These are phyloP conservation scores for Stenurella melanura DNA, from an alignment of 2,888 invertebrate species.

Conservation along the genomic window DNA sequence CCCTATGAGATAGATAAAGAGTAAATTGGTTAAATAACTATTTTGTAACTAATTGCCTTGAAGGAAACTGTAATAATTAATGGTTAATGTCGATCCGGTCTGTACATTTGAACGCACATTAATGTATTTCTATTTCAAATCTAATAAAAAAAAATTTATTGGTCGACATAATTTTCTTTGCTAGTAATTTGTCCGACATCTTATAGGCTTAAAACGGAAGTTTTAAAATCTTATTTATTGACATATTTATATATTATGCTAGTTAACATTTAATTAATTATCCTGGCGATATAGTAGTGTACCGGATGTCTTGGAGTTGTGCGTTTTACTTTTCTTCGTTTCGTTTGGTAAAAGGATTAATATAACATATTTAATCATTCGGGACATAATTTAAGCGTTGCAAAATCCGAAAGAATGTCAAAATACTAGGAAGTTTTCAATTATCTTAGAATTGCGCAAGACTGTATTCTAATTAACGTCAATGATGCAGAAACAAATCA, in stretches of 20 bases:
- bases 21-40: neutral
- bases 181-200: conserved; percentile 15
- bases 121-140: neutral
- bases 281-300: conserved; percentile 12
- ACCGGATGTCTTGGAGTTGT: conserved; percentile 33
- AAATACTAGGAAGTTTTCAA: conserved; percentile 24
- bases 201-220: conserved; percentile 22
- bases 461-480: neutral
- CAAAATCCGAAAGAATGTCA: conserved; percentile 3
- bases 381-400: neutral
- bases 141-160: neutral
- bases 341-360: neutral
- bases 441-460: neutral
- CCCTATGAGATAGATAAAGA: too few relatives aligned
- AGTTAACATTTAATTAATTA: conserved; percentile 28
- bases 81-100: neutral
- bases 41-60: neutral
- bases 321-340: neutral
- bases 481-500: conserved; percentile 1
- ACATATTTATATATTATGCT: conserved; percentile 18
- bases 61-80: neutral
- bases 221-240: conserved; percentile 35
- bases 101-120: neutral
- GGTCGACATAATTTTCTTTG: conserved; percentile 16
- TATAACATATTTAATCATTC: conserved; percentile 5